These are phyloP conservation scores for Gymnoscopelus microlampas DNA, from an alignment of 2,797 vertebrate species.

Conservation along the genomic window DNA sequence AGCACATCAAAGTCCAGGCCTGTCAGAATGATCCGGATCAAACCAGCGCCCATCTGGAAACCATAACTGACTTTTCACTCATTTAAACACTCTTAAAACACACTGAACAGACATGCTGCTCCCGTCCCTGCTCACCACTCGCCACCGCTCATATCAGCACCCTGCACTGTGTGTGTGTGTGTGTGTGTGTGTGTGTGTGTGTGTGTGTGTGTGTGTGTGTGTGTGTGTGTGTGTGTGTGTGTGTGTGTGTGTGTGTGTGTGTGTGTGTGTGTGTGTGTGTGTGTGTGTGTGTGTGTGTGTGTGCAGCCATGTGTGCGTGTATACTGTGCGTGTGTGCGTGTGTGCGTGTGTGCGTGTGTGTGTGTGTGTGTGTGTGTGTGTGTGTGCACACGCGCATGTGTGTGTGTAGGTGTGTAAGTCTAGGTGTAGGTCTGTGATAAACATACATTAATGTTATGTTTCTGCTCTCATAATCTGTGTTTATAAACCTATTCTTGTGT, in stretches of 20 bases:
- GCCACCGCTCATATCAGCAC: constrained; percentile 71
- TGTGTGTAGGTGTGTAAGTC: constrained; percentile 8
- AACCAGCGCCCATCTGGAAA: constrained; percentile 84
- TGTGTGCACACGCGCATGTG: neutral
- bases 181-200: constrained; percentile 30
- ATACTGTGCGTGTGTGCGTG: neutral
- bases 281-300: neutral
- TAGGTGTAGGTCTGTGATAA: constrained; percentile 1
- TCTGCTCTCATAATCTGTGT: no score
- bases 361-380: constrained; percentile 31
- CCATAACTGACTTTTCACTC: constrained; percentile 84
- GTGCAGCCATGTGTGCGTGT: neutral
- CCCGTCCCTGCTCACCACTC: constrained; percentile 77
- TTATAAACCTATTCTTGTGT: no score
- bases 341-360: constrained; percentile 41
- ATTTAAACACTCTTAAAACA: constrained; percentile 84
- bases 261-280: neutral
- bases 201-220: constrained; percentile 10
- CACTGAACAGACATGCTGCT: constrained; percentile 78
- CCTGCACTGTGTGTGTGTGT: constrained; percentile 38
- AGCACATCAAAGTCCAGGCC: constrained; percentile 85
- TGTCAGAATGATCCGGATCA: constrained; percentile 85
- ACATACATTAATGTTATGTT: no score
- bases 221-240: constrained; percentile 1
- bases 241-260: neutral